Evolutionary conservation across 2,113 vertebrate species (phyloP), one percentile per base, ranked within the genome.

Genomic region (Sander lucioperca): DNA sequence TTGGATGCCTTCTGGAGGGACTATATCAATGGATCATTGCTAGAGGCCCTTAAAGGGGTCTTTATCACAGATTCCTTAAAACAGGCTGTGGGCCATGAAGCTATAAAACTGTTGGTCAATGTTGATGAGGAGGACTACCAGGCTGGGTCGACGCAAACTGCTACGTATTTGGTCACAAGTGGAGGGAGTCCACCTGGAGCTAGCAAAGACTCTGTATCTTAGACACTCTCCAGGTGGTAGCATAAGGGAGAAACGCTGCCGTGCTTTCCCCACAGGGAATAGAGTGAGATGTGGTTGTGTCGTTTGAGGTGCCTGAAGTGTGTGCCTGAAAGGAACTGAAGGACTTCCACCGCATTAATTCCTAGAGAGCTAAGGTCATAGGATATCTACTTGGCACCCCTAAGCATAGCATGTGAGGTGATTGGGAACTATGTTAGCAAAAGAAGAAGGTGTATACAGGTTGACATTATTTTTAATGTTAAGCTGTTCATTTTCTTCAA

Each of bases 51-150:
- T 18, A 99, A 99, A 90, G 98, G 98, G 10, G 97, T 99, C 87
- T 99, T 99, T 90, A 99, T 99, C 95, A 99, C 98, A 81, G 98
- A 99, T 96, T 99, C 97, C 7, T 97, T 99, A 53, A 99, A 99
- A 90, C 98, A 99, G 87, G 98, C 97, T 1, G 98, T 98, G 74
- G 98, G 98, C 88, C 97, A 99, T 1, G 98, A 99, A 79, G 98
- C 98, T 87, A 99, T 99, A 88, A 98, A 98, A 94, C 96, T 99
- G 78, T 95, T 99, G 91, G 98, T 99, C 78, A 99, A 99, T 3
- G 98, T 99, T 75, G 98, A 99, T 0, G 97, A 99, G 93, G 98
- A 99, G 95, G 98, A 99, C 94, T 99, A 99, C 77, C 97, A 98
- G 94, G 96, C 97, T 0, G n/a, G 98, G 97, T 7, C 94, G 97